phyloP scores from a whole-genome alignment of 2,113 vertebrate genomes.

The Crocuta crocuta region DNA sequence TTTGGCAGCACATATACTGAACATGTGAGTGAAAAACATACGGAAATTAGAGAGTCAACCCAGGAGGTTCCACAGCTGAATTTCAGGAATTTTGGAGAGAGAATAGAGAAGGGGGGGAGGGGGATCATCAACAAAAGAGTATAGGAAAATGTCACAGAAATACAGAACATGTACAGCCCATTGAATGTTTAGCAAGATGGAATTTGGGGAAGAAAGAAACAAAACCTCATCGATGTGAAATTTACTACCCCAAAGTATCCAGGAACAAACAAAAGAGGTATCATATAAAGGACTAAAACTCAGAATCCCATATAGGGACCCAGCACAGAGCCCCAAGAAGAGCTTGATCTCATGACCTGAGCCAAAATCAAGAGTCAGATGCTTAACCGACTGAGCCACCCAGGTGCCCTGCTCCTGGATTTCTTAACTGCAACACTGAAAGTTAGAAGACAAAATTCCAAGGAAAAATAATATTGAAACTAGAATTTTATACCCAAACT shows the following conservation, averaged over 20 bases:
- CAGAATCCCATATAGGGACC: not conserved
- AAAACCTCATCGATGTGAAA: not conserved
- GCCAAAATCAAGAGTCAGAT: too few relatives aligned
- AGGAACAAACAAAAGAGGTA: not conserved
- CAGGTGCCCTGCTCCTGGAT: not conserved
- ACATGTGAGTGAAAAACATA: not conserved
- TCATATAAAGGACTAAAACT: not conserved
- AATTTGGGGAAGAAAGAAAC: not conserved
- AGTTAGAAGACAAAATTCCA: slow-evolving; percentile 1
- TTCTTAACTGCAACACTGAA: not conserved
- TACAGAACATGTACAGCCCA: not conserved
- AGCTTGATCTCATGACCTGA: too few relatives aligned
- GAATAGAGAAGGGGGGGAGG: not conserved
- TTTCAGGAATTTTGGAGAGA: not conserved
- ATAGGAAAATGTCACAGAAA: not conserved
- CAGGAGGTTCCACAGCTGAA: not conserved
- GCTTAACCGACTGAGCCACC: too few relatives aligned
- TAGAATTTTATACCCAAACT: not conserved
- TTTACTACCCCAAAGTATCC: not conserved
- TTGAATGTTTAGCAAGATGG: not conserved
- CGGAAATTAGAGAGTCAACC: not conserved
- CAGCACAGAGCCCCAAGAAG: too few relatives aligned
- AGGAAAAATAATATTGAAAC: not conserved
- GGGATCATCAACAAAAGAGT: not conserved
- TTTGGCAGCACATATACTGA: too few relatives aligned